Base-by-base conservation (phyloP, 2,797 vertebrate species). In the Lepus oiostolus region DNA sequence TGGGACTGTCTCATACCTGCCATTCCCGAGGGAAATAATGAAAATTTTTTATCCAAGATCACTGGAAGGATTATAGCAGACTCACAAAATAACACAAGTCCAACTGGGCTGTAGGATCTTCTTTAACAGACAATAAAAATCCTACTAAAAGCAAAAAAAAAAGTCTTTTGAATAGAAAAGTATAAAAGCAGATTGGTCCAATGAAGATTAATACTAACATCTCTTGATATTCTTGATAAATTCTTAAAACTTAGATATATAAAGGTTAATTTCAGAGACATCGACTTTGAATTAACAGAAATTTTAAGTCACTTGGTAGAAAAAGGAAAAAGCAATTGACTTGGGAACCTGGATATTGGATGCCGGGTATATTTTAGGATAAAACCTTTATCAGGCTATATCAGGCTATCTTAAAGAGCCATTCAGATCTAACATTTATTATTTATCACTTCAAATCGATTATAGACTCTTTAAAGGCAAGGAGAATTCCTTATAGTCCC, bases 1-100 rank as follows among this genome's bases (percentile, higher is more conserved):
- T 95, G 70, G 72, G 52, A 95, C 35, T 82, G 70, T 54, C 42
- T 93, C 63, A 85, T 71, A 62, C 60, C 72, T 71, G 28, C 47
- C 89, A 35, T 10, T 96, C 77, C 38, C 65, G 82, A n/a, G 47
- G 52, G 67, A 96, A 96, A 95, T 87, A 93, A 82, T 74, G 24
- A 82, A 82, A 94, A 85, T 38, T 58, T 88, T 85, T 95, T 42
- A 95, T 96, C 76, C 77, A 93, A 93, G 70, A 94, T 81, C 60
- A 85, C 68, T 58, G n/a, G 68, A 60, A 86, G 47, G 63, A 96
- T 81, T 94, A 87, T 16, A 96, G 42, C 42, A 88, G 35, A 79
- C 74, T 90, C 63, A 85, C 52, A 96, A 77, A 94, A 35, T 65
- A 93, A 88, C 67, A 42, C 38, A 75, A 88, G 82, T 85, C 54